phyloP scores from a whole-genome alignment of 2,888 invertebrate genomes.

The Chrysodeixis includens region DNA sequence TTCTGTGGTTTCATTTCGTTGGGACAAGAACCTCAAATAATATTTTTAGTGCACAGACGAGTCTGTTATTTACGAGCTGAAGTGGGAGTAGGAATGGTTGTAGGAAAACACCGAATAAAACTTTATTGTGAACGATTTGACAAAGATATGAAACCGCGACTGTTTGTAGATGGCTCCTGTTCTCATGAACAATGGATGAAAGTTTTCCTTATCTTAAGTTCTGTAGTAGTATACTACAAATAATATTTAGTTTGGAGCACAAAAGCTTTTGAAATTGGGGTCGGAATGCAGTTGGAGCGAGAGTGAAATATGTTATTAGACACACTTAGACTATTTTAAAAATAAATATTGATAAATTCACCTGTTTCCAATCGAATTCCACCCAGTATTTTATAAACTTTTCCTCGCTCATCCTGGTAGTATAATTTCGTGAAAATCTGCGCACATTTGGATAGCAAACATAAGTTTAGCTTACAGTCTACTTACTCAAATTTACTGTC shows the following conservation, averaged over 20 bases:
- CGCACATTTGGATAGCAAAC: background rate
- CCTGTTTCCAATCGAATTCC: too few species aligned
- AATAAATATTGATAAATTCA: too few species aligned
- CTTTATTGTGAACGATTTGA: slow-evolving; percentile 43
- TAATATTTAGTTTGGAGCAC: too few species aligned
- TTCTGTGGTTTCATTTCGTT: slow-evolving; percentile 10
- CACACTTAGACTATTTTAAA: too few species aligned
- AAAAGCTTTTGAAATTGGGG: too few species aligned
- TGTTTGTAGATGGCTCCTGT: slow-evolving; percentile 7
- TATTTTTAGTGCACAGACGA: slow-evolving; percentile 52
- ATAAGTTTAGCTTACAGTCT: background rate
- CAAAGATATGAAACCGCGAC: slow-evolving; percentile 40
- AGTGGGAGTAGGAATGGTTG: slow-evolving; percentile 34
- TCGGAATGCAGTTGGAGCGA: too few species aligned
- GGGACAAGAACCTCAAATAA: slow-evolving; percentile 45
- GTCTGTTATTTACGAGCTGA: slow-evolving; percentile 50
- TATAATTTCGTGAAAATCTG: background rate
- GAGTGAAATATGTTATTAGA: too few species aligned
- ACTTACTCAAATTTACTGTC: background rate
- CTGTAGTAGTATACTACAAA: background rate
- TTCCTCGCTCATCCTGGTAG: too few species aligned
- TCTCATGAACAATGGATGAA: slow-evolving; percentile 4
- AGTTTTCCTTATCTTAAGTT: background rate
- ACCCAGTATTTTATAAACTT: too few species aligned
- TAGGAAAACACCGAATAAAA: slow-evolving; percentile 47